Evolutionary conservation across 2,113 vertebrate species (phyloP).

Genomic region (Limanda limanda): DNA sequence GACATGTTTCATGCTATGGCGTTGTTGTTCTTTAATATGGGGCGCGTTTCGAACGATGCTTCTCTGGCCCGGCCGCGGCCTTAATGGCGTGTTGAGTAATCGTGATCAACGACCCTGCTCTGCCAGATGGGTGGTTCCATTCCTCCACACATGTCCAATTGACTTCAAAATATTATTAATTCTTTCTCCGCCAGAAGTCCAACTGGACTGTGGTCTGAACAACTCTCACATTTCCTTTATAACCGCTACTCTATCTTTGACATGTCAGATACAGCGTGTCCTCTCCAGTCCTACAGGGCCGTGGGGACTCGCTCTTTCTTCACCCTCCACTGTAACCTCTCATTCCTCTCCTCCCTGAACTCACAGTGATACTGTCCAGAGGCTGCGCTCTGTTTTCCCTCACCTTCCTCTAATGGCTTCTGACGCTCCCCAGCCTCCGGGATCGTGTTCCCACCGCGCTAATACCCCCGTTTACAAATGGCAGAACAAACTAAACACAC

Average conservation of each 20-base stretch:
- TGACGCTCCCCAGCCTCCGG: constrained; percentile 57
- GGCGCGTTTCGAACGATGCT: neutral
- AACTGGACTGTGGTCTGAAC: neutral
- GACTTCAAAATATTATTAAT: constrained; percentile 41
- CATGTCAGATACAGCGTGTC: neutral
- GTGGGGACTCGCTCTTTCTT: neutral
- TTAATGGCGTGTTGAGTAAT: neutral
- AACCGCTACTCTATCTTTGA: neutral
- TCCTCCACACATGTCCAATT: constrained; percentile 18
- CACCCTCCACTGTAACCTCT: neutral
- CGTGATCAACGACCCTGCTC: neutral
- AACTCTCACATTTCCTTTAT: neutral
- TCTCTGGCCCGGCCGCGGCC: neutral
- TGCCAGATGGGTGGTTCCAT: constrained; percentile 37
- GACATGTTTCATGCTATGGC: neutral
- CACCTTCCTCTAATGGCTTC: constrained; percentile 62
- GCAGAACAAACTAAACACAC: constrained; percentile 37
- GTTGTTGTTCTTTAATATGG: neutral
- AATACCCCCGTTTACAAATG: constrained; percentile 40
- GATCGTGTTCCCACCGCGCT: constrained; percentile 40
- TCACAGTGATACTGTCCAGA: constrained; percentile 59
- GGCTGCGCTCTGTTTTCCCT: constrained; percentile 63
- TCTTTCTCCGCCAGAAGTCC: constrained; percentile 27
- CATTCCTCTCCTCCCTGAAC: constrained; percentile 8
- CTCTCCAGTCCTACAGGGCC: neutral